Conservation (phyloP, 2,113 vertebrate species). For the Orcinus orca region DNA sequence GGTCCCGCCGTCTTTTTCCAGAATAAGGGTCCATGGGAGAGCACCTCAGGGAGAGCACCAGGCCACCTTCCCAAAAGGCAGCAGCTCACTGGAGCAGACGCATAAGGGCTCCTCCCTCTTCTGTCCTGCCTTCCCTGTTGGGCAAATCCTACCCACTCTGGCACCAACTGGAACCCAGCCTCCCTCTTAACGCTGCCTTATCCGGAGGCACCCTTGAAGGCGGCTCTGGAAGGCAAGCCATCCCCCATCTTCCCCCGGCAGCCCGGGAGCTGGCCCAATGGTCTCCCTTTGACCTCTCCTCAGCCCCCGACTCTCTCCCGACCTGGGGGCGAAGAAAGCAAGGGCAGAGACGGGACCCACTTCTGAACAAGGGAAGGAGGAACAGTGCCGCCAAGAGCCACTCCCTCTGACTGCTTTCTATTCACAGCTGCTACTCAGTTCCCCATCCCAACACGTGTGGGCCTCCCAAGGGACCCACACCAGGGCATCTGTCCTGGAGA, state of each 20-base stretch:
- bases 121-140: not conserved
- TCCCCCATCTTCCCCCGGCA: not conserved
- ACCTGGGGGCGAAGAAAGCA: not conserved
- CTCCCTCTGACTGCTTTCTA: not conserved
- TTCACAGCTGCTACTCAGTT: not conserved
- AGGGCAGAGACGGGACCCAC: not conserved
- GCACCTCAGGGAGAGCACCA: not conserved
- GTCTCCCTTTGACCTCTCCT: not conserved
- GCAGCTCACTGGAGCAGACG: not conserved
- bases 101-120: not conserved
- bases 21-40: not conserved
- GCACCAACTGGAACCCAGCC: not conserved
- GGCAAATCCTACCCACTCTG: not conserved
- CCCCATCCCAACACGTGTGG: not conserved
- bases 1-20: not conserved
- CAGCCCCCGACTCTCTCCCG: not conserved
- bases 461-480: not conserved
- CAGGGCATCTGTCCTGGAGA: not conserved
- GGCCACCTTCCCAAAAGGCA: not conserved
- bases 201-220: not conserved
- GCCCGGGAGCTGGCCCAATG: fast-evolving
- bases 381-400: not conserved
- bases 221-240: not conserved
- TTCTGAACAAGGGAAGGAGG: not conserved
- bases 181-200: not conserved